phyloP scores from a whole-genome alignment of 2,113 vertebrate species.

The Rattus norvegicus region DNA sequence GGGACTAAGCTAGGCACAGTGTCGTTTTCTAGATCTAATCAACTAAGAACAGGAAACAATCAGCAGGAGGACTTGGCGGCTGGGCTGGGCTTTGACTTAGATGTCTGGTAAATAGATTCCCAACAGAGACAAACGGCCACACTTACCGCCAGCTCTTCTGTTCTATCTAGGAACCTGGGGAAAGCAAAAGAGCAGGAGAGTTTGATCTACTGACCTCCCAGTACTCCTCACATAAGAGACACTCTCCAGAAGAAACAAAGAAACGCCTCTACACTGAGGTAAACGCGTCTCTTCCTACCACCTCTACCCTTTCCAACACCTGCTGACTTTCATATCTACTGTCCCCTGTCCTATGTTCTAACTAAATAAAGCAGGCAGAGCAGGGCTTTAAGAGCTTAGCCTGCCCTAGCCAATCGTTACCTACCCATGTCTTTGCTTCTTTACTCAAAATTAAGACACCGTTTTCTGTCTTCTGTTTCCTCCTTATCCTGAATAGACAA shows the following conservation, averaged over 20 bases:
- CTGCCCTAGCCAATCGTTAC: background rate
- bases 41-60: conserved; percentile 3
- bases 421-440: background rate
- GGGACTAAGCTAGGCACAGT: background rate
- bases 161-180: conserved; percentile 91
- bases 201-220: conserved; percentile 42
- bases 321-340: background rate
- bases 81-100: conserved; percentile 33
- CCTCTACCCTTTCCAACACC: background rate
- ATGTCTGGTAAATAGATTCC: conserved; percentile 7
- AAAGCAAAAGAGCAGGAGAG: conserved; percentile 71
- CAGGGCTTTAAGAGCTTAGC: background rate
- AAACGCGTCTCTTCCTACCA: background rate
- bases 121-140: conserved; percentile 69
- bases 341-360: background rate
- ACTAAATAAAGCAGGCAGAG: background rate
- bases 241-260: conserved; percentile 27
- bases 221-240: background rate
- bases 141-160: conserved; percentile 95
- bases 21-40: background rate
- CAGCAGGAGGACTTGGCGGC: background rate
- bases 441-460: background rate
- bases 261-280: background rate
- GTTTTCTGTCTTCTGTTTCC: conserved; percentile 18
- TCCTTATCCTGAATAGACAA: background rate